Conservation (phyloP, 2,113 vertebrate genomes). For the Petromus typicus region DNA sequence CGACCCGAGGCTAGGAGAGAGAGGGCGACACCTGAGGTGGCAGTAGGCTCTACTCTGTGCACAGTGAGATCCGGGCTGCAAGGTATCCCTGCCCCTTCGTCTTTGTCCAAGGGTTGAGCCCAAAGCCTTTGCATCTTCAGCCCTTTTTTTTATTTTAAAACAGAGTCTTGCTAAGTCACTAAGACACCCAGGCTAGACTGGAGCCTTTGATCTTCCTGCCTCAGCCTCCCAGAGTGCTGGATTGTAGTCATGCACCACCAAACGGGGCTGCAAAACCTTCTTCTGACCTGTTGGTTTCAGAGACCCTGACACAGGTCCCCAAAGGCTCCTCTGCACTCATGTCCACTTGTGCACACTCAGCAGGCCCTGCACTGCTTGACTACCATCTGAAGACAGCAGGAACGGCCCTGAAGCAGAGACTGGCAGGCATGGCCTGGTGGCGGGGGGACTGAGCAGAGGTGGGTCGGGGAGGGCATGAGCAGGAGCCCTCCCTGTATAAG, state of each 20-base stretch:
- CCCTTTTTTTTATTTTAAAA: neutral
- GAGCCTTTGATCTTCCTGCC: neutral
- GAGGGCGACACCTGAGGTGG: neutral
- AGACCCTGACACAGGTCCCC: neutral
- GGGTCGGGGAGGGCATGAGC: neutral
- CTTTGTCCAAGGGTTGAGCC: neutral
- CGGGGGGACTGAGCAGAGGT: neutral
- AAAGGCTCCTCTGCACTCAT: neutral
- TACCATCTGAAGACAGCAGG: neutral
- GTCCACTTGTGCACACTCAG: neutral
- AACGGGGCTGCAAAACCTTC: neutral
- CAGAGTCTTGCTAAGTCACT: neutral
- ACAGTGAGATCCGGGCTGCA: neutral
- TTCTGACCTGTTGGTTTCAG: too few species aligned
- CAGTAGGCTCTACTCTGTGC: neutral
- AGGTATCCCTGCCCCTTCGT: neutral
- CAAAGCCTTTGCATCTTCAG: neutral
- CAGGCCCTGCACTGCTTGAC: neutral
- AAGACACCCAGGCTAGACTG: neutral
- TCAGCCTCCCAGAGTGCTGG: neutral
- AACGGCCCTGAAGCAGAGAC: neutral
- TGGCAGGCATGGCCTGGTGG: neutral
- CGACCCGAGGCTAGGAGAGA: neutral
- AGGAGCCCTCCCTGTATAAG: neutral
- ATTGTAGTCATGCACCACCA: neutral